Evolutionary conservation across 2,888 invertebrate species (phyloP), one percentile per base, ranked within the genome.

Genomic region (Eugnorisma glareosa): DNA sequence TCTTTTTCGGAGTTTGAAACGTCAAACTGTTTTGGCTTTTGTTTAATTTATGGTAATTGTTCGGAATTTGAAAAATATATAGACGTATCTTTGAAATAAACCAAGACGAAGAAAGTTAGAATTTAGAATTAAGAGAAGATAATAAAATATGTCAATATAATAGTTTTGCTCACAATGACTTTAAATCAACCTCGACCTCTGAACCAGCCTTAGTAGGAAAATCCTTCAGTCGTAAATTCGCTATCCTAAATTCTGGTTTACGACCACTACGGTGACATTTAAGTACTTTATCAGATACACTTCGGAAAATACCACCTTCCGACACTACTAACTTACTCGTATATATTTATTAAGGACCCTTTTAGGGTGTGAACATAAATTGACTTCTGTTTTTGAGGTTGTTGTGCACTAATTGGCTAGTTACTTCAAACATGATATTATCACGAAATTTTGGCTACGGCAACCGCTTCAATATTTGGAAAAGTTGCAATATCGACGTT

Each of bases 211-310:
- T 59, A 80, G 35, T 37, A 35, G 54, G 61, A 63, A 75, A 43
- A 81, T 81, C 54, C 64, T 54, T 48, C 24, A 57, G 43, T 71
- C 57, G 68, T 84, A 81, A 81, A 81, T 72, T 84, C 54, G 48
- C 54, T 72, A 82, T 61, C 71, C 71, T 72, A 77, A 64, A 85
- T 82, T 45, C 68, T 82, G 64, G 64, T 82, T 83, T 85, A 83
- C 83, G 67, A 77, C 57, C 51, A 66, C 63, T 24, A 35, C 54
- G 67, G 82, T 63, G 83, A 72, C 72, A 85, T 72, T 82, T 71
- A 67, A 31, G 66, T 75, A 82, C 83, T 69, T 76, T 76, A 82
- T 75, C 63, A 75, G 77, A 82, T 81, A 82, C 66, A 74, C 63
- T 72, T n/a, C 28, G 77, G 82, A 85, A 85, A 68, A 82, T 85